Base-by-base conservation (phyloP, 2,797 vertebrate species). In the Onychomys leucogaster region DNA sequence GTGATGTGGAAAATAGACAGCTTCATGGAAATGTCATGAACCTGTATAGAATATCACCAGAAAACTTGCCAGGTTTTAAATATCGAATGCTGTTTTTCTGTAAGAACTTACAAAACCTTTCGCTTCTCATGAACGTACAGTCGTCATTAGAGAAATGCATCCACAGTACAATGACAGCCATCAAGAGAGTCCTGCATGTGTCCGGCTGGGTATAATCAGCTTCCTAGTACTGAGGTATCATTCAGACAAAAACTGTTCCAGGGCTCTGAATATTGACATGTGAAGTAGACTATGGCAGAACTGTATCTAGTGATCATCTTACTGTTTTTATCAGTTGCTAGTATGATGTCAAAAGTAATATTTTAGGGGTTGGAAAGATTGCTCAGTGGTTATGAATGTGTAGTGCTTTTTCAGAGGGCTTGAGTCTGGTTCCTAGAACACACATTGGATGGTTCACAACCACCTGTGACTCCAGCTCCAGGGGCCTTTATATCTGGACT, bases 11-110 rank as follows among this genome's bases (percentile, higher is more conserved):
- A 6, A 71, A 93, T 55, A 95, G 96, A 96, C 84, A 94, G 91
- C 73, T 94, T 93, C 87, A 88, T 76, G 87, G 91, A 96, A 95
- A 97, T 96, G 88, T 95, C 94, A 95, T 46, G 77, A 96, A 89
- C 88, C 92, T 87, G 43, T 52, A 17, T 65, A 85, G 93, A 96
- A 96, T 93, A 95, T 65, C 78, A 75, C 59, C 77, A 86, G 94
- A 94, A 96, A 96, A 49, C 76, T 90, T 86, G 69, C 61, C 67
- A 92, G 67, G 49, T 84, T 96, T 97, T 95, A 94, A 96, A 94
- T 25, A 11, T 76, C 73, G 87, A 80, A 86, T 86, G 75, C 83
- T 93, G 95, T 65, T 46, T 92, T 94, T 49, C 43, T 90, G 29
- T 94, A 65, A 61, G 29, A 96, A 84, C 25, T 81, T 90, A 82